These are phyloP conservation scores for Oeneis ivallda DNA, from an alignment of 2,888 invertebrate genomes.

Conservation along the genomic window DNA sequence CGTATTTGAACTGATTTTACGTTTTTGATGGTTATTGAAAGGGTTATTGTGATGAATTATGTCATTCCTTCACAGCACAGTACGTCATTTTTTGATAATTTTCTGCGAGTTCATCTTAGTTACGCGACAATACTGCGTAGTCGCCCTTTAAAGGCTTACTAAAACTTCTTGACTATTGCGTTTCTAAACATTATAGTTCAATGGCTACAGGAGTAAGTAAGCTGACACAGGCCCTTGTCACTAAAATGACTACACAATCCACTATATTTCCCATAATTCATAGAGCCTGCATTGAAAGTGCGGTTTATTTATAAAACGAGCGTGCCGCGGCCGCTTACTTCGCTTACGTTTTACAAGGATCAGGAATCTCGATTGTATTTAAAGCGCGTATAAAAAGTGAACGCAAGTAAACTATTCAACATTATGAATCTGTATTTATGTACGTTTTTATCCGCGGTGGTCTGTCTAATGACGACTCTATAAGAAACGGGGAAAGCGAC, in stretches of 20 bases:
- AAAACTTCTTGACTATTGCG: no score
- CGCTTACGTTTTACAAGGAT: constrained; percentile 14
- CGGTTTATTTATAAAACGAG: constrained; percentile 14
- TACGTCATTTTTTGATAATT: no score
- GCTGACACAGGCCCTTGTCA: background rate
- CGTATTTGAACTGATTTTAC: no score
- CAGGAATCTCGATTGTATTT: constrained; percentile 29
- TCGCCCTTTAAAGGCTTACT: no score
- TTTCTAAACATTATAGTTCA: no score
- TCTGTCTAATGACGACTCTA: constrained; percentile 29
- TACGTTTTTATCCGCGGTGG: constrained; percentile 24
- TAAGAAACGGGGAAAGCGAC: constrained; percentile 20
- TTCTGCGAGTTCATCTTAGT: no score
- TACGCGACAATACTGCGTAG: no score
- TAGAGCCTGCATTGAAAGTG: background rate
- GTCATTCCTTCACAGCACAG: no score
- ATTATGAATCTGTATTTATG: constrained; percentile 21
- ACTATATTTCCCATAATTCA: constrained; percentile 1
- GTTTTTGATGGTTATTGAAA: no score
- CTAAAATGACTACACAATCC: background rate
- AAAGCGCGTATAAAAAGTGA: constrained; percentile 19
- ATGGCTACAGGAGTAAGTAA: no score
- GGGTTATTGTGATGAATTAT: no score
- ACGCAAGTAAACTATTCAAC: constrained; percentile 21
- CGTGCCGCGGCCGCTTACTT: background rate